Base-by-base conservation (phyloP, 2,113 vertebrate genomes). In the Micromys minutus region DNA sequence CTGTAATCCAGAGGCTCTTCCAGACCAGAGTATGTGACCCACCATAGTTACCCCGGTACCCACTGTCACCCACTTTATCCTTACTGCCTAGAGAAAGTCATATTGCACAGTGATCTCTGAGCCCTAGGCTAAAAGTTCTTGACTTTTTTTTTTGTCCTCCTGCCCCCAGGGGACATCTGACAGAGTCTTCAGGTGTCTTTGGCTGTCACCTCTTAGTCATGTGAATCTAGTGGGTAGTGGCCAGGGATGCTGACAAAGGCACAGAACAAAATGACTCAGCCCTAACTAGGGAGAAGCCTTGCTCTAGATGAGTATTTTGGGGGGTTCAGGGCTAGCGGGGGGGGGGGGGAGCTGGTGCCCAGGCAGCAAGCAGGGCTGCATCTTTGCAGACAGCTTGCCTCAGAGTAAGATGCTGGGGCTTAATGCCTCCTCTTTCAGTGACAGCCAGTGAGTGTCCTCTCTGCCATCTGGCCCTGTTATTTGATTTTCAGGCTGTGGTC, bases 1-100 rank as follows among this genome's bases (percentile, higher is more conserved):
- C 52, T 42, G 65, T 4, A 11, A 39, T 39, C 45, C 1, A 4
- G 39, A 7, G 24, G 15, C n/a, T 91, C 63, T 79, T 55, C 31
- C 31, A 22, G 79, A 7, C 36, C 7, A 3, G 16, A 52, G 47
- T 39, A 45, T 34, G 11, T 52, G 21, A n/a, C 29, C 39, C 24
- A 16, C 22, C 63, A 24, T 42, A 59, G 4, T 24, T 19, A 34
- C 31, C 4, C 67, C 36, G n/a, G 42, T 59, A 59, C 22, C 36
- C 1, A 2, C 16, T 36, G 63, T 19, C 1, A 31, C 0, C 36
- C 16, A 5, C 52, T 67, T 31, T 26, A 6, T 2, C 42, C 31
- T 50, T 80, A 11, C 10, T 34, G 3, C 26, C 31, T 36, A 39
- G 16, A 52, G 24, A 24, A 24, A 24, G 7, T 87, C 52, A 3